Evolutionary conservation across 2,888 invertebrate genomes (phyloP).

Genomic region (Protodeltote pygarga): DNA sequence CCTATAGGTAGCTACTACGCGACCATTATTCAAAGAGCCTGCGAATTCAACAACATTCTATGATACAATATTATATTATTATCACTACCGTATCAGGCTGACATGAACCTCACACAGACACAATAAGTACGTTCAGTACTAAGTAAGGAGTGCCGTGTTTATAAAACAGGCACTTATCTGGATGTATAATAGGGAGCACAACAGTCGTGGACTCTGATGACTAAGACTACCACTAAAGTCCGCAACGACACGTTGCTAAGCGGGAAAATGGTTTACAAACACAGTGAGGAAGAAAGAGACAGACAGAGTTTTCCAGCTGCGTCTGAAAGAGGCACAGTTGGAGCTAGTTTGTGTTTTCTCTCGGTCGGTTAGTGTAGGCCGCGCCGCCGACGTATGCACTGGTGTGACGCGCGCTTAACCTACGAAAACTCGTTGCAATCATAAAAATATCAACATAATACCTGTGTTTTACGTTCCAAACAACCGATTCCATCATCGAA

Average conservation of each 20-base stretch:
- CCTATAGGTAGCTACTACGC: too few relatives aligned
- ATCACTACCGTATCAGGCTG: too few relatives aligned
- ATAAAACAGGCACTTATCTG: slow-evolving; percentile 62
- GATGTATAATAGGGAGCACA: slow-evolving; percentile 50
- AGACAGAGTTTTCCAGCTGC: slow-evolving; percentile 68
- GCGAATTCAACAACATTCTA: too few relatives aligned
- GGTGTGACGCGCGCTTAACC: slow-evolving; percentile 54
- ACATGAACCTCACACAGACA: background rate
- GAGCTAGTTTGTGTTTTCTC: slow-evolving; percentile 69
- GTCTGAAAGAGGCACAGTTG: slow-evolving; percentile 57
- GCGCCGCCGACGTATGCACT: slow-evolving; percentile 69
- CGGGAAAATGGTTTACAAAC: slow-evolving; percentile 59
- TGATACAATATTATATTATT: too few relatives aligned
- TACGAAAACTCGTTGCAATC: slow-evolving; percentile 55
- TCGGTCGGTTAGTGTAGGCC: slow-evolving; percentile 71
- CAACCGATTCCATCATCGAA: slow-evolving; percentile 31
- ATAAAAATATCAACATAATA: slow-evolving; percentile 53
- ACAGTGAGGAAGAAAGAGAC: slow-evolving; percentile 61
- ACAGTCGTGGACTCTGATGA: slow-evolving; percentile 52
- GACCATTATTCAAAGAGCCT: too few relatives aligned
- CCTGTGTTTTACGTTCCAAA: slow-evolving; percentile 53
- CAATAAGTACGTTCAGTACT: slow-evolving; percentile 16
- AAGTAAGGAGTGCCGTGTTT: slow-evolving; percentile 50
- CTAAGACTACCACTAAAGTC: slow-evolving; percentile 52
- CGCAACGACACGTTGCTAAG: slow-evolving; percentile 49